Conservation (phyloP, 2,113 vertebrate species). For the Campylomormyrus numenius region DNA sequence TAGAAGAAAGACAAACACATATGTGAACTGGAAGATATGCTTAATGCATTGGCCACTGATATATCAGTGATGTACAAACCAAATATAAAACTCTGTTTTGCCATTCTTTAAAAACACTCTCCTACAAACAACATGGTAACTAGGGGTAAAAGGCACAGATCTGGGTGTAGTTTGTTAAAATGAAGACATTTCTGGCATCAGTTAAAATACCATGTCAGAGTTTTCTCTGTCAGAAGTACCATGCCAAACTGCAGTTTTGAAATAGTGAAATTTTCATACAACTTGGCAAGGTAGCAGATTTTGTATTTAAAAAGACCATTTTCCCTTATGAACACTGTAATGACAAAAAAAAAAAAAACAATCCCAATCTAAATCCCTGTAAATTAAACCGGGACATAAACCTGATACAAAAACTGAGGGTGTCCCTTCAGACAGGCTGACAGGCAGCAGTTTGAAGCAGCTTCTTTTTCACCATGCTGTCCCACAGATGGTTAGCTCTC, state of each 20-base stretch:
- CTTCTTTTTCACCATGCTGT: neutral
- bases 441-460: neutral
- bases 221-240: neutral
- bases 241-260: neutral
- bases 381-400: neutral
- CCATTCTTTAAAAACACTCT: too few relatives aligned
- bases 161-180: neutral
- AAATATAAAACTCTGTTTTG: neutral
- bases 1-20: neutral
- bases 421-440: neutral
- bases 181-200: neutral
- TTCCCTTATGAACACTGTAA: neutral
- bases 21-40: neutral
- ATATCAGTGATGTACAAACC: neutral
- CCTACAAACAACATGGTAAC: neutral
- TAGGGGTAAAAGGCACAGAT: neutral
- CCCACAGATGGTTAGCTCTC: conserved; percentile 36
- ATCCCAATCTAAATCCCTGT: neutral
- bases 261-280: neutral
- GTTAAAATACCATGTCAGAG: neutral
- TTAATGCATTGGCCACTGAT: neutral
- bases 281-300: neutral
- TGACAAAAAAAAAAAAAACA: neutral
- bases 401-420: neutral
- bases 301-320: neutral